A percentile compares a stretch with the other conserved stretches of the same genome.
Conservation (phyloP, 2,888 invertebrate species). For the Spicauda simplicius region DNA sequence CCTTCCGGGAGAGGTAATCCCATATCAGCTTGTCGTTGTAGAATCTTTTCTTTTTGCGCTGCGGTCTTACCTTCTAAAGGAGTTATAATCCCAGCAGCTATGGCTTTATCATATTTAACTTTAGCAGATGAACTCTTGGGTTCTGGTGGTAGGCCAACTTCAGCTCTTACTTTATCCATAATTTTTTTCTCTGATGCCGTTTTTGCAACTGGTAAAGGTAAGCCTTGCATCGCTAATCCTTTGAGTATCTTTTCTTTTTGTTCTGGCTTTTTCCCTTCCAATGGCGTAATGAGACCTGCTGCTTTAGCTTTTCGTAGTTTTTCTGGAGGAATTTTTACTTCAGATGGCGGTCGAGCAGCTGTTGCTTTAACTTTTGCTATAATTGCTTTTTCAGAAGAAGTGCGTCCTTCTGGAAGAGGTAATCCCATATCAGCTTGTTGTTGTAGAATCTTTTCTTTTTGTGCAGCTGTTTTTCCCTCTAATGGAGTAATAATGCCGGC, state of each 20-base stretch:
- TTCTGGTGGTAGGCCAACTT: too few species aligned
- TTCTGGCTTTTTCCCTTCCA: slow-evolving; percentile 36
- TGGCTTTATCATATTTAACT: slow-evolving; percentile 49
- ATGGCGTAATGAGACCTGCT: slow-evolving; percentile 31
- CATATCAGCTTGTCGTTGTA: slow-evolving; percentile 44
- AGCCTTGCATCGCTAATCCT: slow-evolving; percentile 38
- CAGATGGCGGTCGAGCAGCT: slow-evolving; percentile 40
- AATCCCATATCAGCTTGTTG: slow-evolving; percentile 46
- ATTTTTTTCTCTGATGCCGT: too few species aligned
- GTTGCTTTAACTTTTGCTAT: slow-evolving; percentile 49
- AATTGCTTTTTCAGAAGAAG: background rate
- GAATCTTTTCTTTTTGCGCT: slow-evolving; percentile 46
- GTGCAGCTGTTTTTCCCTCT: slow-evolving; percentile 47
- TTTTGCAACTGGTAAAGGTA: too few species aligned
- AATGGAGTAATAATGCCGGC: too few species aligned
- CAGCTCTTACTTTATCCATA: too few species aligned
- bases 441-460: slow-evolving; percentile 47
- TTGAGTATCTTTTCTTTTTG: slow-evolving; percentile 43
- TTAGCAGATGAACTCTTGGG: slow-evolving; percentile 45
- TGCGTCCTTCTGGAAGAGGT: slow-evolving; percentile 48
- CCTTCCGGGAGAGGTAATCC: slow-evolving; percentile 51
- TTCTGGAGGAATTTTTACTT: slow-evolving; percentile 44
- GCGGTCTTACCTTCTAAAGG: slow-evolving; percentile 46
- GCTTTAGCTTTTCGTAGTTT: slow-evolving; percentile 46
- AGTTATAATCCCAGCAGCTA: too few species aligned